These are phyloP conservation scores for Anabacerthia variegaticeps DNA, from an alignment of 2,797 vertebrate genomes.

Conservation along the genomic window DNA sequence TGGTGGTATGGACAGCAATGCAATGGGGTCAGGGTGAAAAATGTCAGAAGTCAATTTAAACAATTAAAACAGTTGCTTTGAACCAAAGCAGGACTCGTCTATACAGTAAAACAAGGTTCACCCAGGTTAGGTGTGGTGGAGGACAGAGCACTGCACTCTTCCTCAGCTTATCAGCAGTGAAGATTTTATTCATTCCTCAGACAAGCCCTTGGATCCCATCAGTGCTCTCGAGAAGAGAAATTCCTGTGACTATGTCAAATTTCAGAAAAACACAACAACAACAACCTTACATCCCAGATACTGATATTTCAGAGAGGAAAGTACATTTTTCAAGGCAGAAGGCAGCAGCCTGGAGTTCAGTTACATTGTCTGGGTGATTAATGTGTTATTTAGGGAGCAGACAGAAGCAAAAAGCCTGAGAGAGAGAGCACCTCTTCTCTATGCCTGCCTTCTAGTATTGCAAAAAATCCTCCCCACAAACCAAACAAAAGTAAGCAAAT, in stretches of 20 bases:
- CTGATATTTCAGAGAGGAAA: neutral
- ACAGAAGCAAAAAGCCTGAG: constrained; percentile 44
- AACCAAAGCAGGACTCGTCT: neutral
- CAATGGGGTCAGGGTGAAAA: neutral
- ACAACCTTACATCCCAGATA: neutral
- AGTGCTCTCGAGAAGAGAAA: neutral
- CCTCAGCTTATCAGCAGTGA: neutral
- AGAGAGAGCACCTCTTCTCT: constrained; percentile 26
- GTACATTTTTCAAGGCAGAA: constrained; percentile 15
- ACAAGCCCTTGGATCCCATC: neutral
- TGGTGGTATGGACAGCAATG: neutral
- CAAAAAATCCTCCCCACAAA: neutral
- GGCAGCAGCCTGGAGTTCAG: constrained; percentile 45
- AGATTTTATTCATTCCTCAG: constrained; percentile 5
- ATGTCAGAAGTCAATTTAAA: neutral
- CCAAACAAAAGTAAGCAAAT: neutral
- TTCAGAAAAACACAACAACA: neutral
- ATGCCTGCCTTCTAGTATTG: neutral
- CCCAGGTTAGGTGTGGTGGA: neutral
- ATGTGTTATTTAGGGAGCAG: constrained; percentile 29
- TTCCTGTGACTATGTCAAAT: neutral
- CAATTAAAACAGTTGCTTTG: neutral
- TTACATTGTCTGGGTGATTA: constrained; percentile 5
- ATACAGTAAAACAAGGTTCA: neutral
- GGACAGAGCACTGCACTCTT: accelerated